phyloP scores from a whole-genome alignment of 2,797 vertebrate genomes.

The Melanogrammus aeglefinus region DNA sequence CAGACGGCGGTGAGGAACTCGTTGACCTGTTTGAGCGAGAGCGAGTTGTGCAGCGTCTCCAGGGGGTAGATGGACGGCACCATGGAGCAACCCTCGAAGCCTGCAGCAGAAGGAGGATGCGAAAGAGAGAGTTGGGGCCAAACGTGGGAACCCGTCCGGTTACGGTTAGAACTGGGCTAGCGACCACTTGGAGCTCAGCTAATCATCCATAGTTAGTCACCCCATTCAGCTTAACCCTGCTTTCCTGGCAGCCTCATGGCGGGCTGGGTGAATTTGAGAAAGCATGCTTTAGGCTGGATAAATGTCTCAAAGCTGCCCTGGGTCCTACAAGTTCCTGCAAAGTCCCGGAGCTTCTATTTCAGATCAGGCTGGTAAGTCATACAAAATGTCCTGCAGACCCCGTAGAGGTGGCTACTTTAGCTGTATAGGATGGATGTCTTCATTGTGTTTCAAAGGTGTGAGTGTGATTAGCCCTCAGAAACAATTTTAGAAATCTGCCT shows the following conservation, averaged over 20 bases:
- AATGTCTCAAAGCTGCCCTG: not conserved
- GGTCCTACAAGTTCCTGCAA: not conserved
- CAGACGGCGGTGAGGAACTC: slow-evolving; percentile 87
- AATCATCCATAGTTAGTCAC: not conserved
- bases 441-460: not conserved
- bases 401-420: not conserved
- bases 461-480: too few relatives aligned
- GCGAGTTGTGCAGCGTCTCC: slow-evolving; percentile 98
- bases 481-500: too few relatives aligned
- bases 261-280: not conserved
- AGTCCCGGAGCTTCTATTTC: not conserved
- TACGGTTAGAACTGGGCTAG: not conserved
- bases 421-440: not conserved
- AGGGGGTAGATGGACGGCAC: slow-evolving; percentile 97
- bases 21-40: slow-evolving; percentile 93
- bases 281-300: not conserved
- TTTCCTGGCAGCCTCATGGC: not conserved
- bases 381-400: not conserved
- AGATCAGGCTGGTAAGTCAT: not conserved
- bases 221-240: not conserved
- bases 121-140: not conserved
- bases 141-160: not conserved
- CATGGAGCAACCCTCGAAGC: slow-evolving; percentile 99
- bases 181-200: not conserved
- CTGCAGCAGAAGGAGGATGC: slow-evolving; percentile 65